Percentiles rank a stretch among this genome's conserved stretches.
Evolutionary conservation across 2,888 invertebrate genomes (phyloP).

Genomic region (Isotomurus palustris): DNA sequence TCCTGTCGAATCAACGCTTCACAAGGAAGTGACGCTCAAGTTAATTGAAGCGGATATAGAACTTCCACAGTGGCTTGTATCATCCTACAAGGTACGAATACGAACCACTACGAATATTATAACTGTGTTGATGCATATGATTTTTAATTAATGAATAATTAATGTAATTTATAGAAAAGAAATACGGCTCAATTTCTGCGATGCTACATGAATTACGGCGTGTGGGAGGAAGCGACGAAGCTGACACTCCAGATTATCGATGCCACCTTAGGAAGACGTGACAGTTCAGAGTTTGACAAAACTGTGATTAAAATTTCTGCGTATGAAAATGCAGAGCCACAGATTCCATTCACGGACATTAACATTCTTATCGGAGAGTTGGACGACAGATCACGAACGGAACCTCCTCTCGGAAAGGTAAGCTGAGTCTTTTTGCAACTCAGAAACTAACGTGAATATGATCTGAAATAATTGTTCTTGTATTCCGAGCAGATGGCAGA

Average conservation of each 20-base stretch:
- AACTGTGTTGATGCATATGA: background rate
- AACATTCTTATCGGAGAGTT: slow-evolving; percentile 34
- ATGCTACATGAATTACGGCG: slow-evolving; percentile 40
- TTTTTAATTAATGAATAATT: background rate
- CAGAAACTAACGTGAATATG: no score
- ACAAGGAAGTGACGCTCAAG: slow-evolving; percentile 33
- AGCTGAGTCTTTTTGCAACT: no score
- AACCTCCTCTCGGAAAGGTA: background rate
- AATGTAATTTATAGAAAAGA: slow-evolving; percentile 25
- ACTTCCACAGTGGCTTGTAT: slow-evolving; percentile 41
- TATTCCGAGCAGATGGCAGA: background rate
- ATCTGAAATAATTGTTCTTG: background rate
- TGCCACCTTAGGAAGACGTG: slow-evolving; percentile 37
- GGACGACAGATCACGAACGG: slow-evolving; percentile 10
- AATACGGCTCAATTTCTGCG: slow-evolving; percentile 35
- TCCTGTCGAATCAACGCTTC: slow-evolving; percentile 31
- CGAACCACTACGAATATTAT: background rate
- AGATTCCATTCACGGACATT: slow-evolving; percentile 40
- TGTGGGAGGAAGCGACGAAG: slow-evolving; percentile 39
- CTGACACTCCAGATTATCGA: slow-evolving; percentile 38
- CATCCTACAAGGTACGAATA: slow-evolving; percentile 39
- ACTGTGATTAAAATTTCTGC: slow-evolving; percentile 36
- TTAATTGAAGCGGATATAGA: slow-evolving; percentile 27
- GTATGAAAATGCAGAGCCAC: slow-evolving; percentile 33
- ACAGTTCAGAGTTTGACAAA: slow-evolving; percentile 36